A percentile compares a stretch with the other conserved stretches of the same genome.
These are phyloP conservation scores for Corbicula japonica DNA, from an alignment of 2,888 invertebrate species.

Conservation along the genomic window DNA sequence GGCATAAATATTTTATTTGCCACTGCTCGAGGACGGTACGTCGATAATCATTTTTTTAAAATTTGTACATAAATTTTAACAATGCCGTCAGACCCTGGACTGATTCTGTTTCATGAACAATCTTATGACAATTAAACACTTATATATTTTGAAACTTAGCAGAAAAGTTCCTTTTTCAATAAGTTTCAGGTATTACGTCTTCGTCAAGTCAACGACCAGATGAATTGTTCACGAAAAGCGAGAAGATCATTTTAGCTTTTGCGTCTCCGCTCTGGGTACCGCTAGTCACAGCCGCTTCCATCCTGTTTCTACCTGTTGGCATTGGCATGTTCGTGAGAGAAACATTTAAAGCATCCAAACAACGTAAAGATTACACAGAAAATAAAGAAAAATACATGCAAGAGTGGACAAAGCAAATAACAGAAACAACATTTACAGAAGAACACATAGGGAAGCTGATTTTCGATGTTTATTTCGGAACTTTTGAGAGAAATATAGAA, in stretches of 20 bases:
- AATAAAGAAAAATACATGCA: conserved; percentile 63
- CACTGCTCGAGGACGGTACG: too few relatives aligned
- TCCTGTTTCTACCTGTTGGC: conserved; percentile 68
- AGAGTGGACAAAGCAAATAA: conserved; percentile 57
- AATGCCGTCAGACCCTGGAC: too few relatives aligned
- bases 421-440: conserved; percentile 41
- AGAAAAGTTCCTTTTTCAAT: too few relatives aligned
- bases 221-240: conserved; percentile 61
- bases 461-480: conserved; percentile 47
- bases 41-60: too few relatives aligned
- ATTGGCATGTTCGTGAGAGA: conserved; percentile 65
- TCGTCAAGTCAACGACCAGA: not conserved
- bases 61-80: too few relatives aligned
- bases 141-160: too few relatives aligned
- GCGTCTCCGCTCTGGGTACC: conserved; percentile 72
- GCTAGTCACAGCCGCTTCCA: conserved; percentile 64
- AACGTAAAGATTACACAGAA: conserved; percentile 46
- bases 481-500: conserved; percentile 55
- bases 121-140: too few relatives aligned
- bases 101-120: too few relatives aligned
- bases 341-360: conserved; percentile 40
- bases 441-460: conserved; percentile 49
- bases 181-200: too few relatives aligned
- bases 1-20: too few relatives aligned
- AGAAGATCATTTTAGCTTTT: conserved; percentile 65